Base-by-base conservation (phyloP, 2,888 invertebrate genomes). In the Nebria salina region DNA sequence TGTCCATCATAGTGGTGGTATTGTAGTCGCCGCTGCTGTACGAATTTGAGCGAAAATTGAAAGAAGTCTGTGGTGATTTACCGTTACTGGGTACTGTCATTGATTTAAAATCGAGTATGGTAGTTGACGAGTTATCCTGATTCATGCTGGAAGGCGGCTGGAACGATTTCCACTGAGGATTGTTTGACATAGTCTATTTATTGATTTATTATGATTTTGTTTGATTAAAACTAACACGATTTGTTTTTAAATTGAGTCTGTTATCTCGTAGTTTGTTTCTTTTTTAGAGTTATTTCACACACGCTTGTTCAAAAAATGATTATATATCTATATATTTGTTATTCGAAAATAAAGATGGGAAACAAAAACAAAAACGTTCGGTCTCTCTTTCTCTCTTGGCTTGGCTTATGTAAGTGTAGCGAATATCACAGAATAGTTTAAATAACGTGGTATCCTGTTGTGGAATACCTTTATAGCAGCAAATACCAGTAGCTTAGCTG, bases 161-260 rank as follows among this genome's bases (percentile, higher is more conserved):
- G 94, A 95, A 95, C 90, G 93, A 93, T 92, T 94, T 95, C 95
- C 95, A 95, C 94, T 95, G 95, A 94, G 94, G 93, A 94, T 95
- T 94, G 90, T 92, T 94, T 90, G 94, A 94, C 95, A 95, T 94
- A 87, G 88, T 88, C 87, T 86, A 72, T 84, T 85, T 64, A 74
- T 6, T 8, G 2, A 54, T 54, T 1, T 54, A 11, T 54, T 34
- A 34, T 34, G 2, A 34, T 34, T 54, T 54, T 54, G 11, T 54
- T 54, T 54, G 54, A 54, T 54, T 54, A 54, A 54, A 54, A 54
- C 54, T 54, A 54, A 54, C 54, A 54, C 54, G 54, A 54, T 54
- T 54, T 54, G 54, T 54, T 54, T 54, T 11, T 54, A 54, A 11
- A 54, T 54, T 54, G 54, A 54, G 54, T 54, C 54, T 13, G 8